phyloP scores from a whole-genome alignment of 2,113 vertebrate species.

The Toxotes jaculatrix region DNA sequence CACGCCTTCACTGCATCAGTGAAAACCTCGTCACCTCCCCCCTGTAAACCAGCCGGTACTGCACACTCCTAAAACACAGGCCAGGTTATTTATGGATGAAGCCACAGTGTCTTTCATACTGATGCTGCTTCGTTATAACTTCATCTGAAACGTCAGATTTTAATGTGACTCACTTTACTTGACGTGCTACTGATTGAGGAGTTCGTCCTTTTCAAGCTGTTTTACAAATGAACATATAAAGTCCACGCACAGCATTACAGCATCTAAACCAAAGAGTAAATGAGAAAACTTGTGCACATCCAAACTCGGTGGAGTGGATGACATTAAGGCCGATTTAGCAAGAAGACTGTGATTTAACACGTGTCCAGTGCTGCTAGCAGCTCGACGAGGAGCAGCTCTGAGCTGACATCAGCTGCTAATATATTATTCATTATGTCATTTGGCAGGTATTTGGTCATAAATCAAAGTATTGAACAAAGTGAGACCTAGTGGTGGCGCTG shows the following conservation, averaged over 20 bases:
- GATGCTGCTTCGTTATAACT: background rate
- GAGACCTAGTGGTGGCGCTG: too few species aligned
- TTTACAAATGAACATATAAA: background rate
- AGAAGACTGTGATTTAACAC: too few species aligned
- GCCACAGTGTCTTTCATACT: too few species aligned
- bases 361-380: too few species aligned
- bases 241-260: background rate
- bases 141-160: background rate
- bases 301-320: background rate
- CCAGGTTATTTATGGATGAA: background rate
- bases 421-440: too few species aligned
- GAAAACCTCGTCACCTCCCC: constrained; percentile 13
- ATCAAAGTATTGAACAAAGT: too few species aligned
- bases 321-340: background rate
- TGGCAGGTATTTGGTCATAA: too few species aligned
- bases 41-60: background rate
- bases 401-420: too few species aligned
- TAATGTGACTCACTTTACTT: background rate
- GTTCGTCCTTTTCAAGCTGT: background rate
- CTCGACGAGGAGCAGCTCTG: too few species aligned
- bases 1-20: background rate
- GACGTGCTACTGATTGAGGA: background rate
- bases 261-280: background rate
- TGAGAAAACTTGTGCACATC: background rate
- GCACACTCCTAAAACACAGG: background rate